These are phyloP conservation scores for Phrynocephalus vlangalii DNA, from an alignment of 2,797 vertebrate genomes.

Conservation along the genomic window DNA sequence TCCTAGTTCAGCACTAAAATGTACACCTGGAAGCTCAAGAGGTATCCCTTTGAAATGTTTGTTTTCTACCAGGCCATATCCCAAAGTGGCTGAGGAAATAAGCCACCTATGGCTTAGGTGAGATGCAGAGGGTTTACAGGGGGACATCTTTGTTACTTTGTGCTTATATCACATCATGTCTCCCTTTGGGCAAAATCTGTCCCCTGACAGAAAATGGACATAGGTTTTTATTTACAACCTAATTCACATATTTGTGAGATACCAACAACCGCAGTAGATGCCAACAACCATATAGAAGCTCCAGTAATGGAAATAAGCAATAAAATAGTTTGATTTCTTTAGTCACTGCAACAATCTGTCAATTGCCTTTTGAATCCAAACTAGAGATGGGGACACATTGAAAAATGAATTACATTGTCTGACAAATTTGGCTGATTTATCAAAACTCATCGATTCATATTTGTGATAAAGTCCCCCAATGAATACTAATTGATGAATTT, in stretches of 20 bases:
- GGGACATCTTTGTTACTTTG: not conserved
- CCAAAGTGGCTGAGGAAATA: not conserved
- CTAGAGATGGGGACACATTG: not conserved
- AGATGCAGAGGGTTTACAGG: not conserved
- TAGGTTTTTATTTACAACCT: slow-evolving; percentile 7
- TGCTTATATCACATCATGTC: not conserved
- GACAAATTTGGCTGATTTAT: too few relatives aligned
- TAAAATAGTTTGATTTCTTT: slow-evolving; percentile 13
- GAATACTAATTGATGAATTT: too few relatives aligned
- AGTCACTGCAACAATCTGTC: not conserved
- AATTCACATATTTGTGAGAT: not conserved
- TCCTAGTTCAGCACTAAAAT: not conserved
- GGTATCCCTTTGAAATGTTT: not conserved
- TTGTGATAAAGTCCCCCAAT: too few relatives aligned
- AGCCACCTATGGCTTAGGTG: not conserved
- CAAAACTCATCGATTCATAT: too few relatives aligned
- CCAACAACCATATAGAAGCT: not conserved
- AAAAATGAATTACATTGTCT: not conserved
- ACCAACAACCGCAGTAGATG: not conserved
- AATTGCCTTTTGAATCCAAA: not conserved
- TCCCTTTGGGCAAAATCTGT: not conserved
- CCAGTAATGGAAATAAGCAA: not conserved
- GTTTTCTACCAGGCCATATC: not conserved
- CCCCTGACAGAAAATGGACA: not conserved
- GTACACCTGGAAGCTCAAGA: not conserved